These are phyloP conservation scores for Eciton burchellii DNA, from an alignment of 1,140 invertebrate genomes.

Conservation along the genomic window DNA sequence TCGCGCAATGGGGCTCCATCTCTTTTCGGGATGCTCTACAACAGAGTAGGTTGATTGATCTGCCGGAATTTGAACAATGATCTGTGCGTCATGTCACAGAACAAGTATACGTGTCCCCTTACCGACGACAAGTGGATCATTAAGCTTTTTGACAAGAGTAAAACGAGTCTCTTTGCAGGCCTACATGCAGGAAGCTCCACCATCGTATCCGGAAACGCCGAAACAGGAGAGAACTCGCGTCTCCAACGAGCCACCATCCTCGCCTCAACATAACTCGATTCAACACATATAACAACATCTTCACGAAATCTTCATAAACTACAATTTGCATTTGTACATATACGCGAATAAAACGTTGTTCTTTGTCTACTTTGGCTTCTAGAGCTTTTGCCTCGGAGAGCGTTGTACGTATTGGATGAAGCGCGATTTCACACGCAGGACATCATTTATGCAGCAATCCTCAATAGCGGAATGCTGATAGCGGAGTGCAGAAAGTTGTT, in stretches of 20 bases:
- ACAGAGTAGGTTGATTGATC: constrained; percentile 61
- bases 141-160: background rate
- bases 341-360: no score
- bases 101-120: background rate
- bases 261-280: background rate
- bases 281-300: constrained; percentile 49
- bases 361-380: no score
- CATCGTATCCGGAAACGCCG: constrained; percentile 56
- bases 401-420: no score
- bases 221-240: constrained; percentile 15
- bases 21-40: constrained; percentile 50
- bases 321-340: background rate
- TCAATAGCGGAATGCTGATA: no score
- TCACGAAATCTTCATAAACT: background rate
- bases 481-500: no score
- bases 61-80: background rate
- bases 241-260: background rate
- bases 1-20: constrained; percentile 66
- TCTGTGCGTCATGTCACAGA: constrained; percentile 13
- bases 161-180: constrained; percentile 27
- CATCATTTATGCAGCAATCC: no score
- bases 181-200: constrained; percentile 55
- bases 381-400: no score
- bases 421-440: no score
- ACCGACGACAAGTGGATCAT: constrained; percentile 20